phyloP scores from a whole-genome alignment of 2,113 vertebrate genomes.

The Gymnorhina tibicen region DNA sequence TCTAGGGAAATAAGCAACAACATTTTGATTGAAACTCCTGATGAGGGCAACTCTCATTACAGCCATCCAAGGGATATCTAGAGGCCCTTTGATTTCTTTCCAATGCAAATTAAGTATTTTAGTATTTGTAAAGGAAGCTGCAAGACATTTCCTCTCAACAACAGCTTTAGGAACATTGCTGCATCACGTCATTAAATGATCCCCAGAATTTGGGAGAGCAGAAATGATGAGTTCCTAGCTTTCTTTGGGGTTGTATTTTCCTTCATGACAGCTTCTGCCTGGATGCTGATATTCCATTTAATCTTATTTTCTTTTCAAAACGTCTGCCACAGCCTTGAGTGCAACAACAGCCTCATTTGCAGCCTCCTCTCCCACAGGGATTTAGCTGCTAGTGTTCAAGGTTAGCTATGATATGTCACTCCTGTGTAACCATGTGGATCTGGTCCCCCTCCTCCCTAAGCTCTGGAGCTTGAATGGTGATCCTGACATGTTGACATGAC shows the following conservation, averaged over 20 bases:
- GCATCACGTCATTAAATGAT: background rate
- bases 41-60: background rate
- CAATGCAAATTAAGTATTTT: background rate
- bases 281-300: background rate
- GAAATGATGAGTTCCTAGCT: background rate
- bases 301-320: background rate
- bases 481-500: background rate
- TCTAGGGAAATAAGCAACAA: background rate
- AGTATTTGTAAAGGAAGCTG: background rate
- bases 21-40: background rate
- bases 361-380: background rate
- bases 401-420: background rate
- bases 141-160: background rate
- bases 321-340: background rate
- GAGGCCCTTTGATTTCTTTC: background rate
- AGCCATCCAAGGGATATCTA: background rate
- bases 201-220: background rate
- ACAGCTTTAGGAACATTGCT: background rate
- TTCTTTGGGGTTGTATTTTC: background rate
- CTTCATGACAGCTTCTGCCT: background rate
- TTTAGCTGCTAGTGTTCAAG: background rate
- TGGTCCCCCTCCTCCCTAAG: fast-evolving
- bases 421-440: background rate
- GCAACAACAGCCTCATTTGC: background rate
- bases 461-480: background rate